Percentiles rank a stretch among this genome's conserved stretches.
Evolutionary conservation across 2,113 vertebrate species (phyloP).

Genomic region (Octodon degus): DNA sequence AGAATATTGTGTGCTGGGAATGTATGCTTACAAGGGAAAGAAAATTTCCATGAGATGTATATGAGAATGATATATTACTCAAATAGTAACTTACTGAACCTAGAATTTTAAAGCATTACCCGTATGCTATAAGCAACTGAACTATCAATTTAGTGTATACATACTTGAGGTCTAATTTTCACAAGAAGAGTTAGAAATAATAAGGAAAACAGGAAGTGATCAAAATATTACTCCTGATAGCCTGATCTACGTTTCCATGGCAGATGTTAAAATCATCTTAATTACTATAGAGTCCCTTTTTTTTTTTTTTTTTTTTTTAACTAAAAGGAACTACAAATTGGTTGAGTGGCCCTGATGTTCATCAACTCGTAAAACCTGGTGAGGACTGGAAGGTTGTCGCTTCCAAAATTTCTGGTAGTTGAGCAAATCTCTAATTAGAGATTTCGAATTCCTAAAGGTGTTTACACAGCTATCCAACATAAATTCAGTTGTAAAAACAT

Average conservation of each 20-base stretch:
- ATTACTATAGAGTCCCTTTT: slow-evolving; percentile 62
- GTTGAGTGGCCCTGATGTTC: slow-evolving; percentile 30
- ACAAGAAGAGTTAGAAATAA: not conserved
- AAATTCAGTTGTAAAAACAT: slow-evolving; percentile 56
- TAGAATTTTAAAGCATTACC: slow-evolving; percentile 15
- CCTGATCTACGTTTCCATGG: slow-evolving; percentile 43
- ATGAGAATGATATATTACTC: slow-evolving; percentile 3
- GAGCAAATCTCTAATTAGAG: slow-evolving; percentile 70
- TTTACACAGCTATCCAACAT: slow-evolving; percentile 40
- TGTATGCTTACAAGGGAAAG: not conserved
- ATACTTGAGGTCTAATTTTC: not conserved
- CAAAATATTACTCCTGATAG: slow-evolving; percentile 59
- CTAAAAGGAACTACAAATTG: slow-evolving; percentile 63
- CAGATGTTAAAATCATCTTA: slow-evolving; percentile 55
- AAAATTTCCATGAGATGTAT: not conserved
- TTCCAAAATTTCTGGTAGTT: slow-evolving; percentile 45
- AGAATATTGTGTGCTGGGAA: not conserved
- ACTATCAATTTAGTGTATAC: not conserved
- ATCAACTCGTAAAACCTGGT: slow-evolving; percentile 4
- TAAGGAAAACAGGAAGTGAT: slow-evolving; percentile 22
- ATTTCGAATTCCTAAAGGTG: slow-evolving; percentile 49
- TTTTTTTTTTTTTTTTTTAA: slow-evolving; percentile 26
- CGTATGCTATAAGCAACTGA: not conserved
- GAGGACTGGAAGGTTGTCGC: not conserved
- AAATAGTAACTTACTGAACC: slow-evolving; percentile 26